Base-by-base conservation (phyloP, 2,113 vertebrate genomes). In the Esox niger region DNA sequence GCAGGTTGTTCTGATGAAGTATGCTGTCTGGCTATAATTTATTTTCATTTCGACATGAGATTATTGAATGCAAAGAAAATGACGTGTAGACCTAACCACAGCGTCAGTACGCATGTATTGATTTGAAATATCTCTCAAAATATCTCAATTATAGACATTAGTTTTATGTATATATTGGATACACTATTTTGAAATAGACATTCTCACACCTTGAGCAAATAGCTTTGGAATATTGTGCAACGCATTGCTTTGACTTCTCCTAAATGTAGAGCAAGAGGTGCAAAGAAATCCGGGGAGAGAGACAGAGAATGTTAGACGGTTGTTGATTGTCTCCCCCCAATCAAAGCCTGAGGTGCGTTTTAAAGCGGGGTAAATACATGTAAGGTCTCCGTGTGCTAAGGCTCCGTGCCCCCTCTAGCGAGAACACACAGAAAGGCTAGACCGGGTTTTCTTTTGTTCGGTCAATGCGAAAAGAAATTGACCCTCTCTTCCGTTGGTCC, bases 341-440 rank as follows among this genome's bases (percentile, higher is more conserved):
- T 72, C 64, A 77, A 49, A 70, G 52, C 63, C 62, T 61, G 54
- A 65, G 62, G 62, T 33, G 61, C 65, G 57, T 59, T 59, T n/a
- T 49, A 65, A 60, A 64, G 67, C 58, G 75, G 62, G 76, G 62
- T 60, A 78, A 21, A 70, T 70, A n/a, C 1, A 26, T 68, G 1
- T 66, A 66, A 74, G 57, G 54, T 26, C 23, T 29, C 30, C 33
- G 49, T 49, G 46, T 57, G 59, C 62, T 80, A 77, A 80, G 84
- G 78, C 70, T 86, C n/a, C 85, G 72, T 81, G 91, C 91, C 86
- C 91, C 90, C 89, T 89, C 91, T 90, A 91, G 91, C 89, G 89
- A 89, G 84, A 75, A 72, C 49, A 74, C 55, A 11, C 60, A 46
- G 75, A 43, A 69, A 66, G 79, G 76, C 81, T 73, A 61, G 26